Percentiles rank a stretch among this genome's conserved stretches.
Evolutionary conservation across 2,113 vertebrate genomes (phyloP).

Genomic region (Laterallus jamaicensis): DNA sequence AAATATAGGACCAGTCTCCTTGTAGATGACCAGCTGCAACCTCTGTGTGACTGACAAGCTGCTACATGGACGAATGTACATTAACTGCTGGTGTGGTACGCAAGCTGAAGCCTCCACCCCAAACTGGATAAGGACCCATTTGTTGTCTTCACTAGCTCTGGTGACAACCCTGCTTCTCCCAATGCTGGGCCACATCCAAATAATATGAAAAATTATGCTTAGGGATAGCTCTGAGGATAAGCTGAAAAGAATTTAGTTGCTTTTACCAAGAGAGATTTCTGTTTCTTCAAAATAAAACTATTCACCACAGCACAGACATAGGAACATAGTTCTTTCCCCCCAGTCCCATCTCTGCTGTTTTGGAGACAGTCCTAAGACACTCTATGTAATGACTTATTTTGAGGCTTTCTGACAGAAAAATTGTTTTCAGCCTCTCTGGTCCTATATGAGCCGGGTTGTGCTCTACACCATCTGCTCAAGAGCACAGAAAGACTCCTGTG

Average conservation of each 20-base stretch:
- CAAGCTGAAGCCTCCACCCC: not conserved
- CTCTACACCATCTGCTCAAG: not conserved
- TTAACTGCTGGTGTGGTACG: not conserved
- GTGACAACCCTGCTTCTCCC: not conserved
- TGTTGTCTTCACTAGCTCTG: not conserved
- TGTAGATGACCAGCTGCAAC: not conserved
- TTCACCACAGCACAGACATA: not conserved
- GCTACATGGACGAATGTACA: not conserved
- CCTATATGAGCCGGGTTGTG: not conserved
- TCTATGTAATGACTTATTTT: not conserved
- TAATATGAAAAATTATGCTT: not conserved
- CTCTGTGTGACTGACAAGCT: not conserved
- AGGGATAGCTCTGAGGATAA: not conserved
- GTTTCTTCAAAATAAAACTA: not conserved
- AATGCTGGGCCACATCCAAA: not conserved
- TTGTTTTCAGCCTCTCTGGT: not conserved
- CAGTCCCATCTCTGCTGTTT: accelerated
- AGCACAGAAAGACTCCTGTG: not conserved
- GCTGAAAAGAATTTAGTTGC: not conserved
- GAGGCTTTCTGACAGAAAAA: not conserved
- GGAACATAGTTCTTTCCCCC: not conserved
- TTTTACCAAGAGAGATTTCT: not conserved
- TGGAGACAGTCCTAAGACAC: not conserved
- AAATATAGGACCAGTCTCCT: not conserved
- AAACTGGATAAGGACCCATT: not conserved